Conservation (phyloP, 2,797 vertebrate species). For the Antrozous pallidus region DNA sequence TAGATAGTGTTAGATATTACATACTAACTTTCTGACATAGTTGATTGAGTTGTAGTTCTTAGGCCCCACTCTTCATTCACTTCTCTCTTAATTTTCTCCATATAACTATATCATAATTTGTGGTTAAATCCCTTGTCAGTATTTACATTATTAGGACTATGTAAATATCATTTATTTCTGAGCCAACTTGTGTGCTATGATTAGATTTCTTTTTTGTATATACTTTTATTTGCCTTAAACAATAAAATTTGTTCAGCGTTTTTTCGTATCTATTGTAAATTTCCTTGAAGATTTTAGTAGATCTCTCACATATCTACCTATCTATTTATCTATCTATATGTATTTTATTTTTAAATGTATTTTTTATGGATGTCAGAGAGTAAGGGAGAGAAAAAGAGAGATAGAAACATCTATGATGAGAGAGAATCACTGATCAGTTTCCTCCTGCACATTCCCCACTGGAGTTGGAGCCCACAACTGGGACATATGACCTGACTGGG, state of each 20-base stretch:
- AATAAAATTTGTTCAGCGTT: neutral
- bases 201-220: neutral
- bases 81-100: neutral
- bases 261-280: neutral
- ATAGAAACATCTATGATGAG: no score
- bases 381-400: no score
- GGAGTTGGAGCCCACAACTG: no score
- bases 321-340: no score
- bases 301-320: neutral
- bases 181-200: neutral
- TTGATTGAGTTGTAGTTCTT: neutral
- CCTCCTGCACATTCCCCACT: no score
- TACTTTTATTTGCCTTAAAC: conserved; percentile 29
- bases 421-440: no score
- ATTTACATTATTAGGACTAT: neutral
- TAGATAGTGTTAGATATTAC: neutral
- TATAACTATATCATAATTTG: neutral
- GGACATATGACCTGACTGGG: no score
- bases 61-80: neutral
- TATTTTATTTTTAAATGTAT: no score
- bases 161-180: neutral
- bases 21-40: neutral
- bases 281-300: neutral
- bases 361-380: no score
- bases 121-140: neutral